Percentiles rank a stretch among this genome's conserved stretches.
These are phyloP conservation scores for Hyperopisus bebe DNA, from an alignment of 2,113 vertebrate genomes.

Conservation along the genomic window DNA sequence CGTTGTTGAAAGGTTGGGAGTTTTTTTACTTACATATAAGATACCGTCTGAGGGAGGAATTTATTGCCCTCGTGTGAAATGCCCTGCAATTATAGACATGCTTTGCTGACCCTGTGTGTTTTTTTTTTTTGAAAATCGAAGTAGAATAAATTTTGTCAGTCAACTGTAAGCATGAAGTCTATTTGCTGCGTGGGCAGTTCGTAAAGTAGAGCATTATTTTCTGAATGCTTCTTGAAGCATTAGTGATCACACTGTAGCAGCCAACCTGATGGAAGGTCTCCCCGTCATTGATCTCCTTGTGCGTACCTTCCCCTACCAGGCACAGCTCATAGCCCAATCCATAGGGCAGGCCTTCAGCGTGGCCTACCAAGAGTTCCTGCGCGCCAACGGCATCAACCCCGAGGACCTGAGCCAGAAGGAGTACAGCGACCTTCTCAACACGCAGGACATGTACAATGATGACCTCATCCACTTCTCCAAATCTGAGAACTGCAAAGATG, in stretches of 20 bases:
- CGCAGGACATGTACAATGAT: conserved; percentile 96
- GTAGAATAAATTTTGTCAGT: not conserved
- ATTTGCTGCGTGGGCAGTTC: not conserved
- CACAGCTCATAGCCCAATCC: conserved; percentile 91
- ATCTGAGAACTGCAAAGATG: conserved; percentile 97
- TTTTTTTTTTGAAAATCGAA: not conserved
- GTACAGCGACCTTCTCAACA: conserved; percentile 91
- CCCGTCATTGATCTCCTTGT: not conserved
- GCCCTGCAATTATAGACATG: not conserved
- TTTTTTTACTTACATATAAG: not conserved
- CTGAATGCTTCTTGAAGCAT: not conserved
- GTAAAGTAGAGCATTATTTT: not conserved
- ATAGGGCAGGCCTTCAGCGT: conserved; percentile 96
- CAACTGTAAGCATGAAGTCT: not conserved
- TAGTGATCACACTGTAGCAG: not conserved
- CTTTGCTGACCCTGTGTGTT: not conserved
- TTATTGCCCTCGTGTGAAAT: not conserved
- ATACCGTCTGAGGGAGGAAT: not conserved
- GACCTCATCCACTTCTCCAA: conserved; percentile 97
- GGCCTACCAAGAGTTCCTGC: conserved; percentile 92
- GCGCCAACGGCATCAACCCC: conserved; percentile 91
- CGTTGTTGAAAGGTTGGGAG: not conserved
- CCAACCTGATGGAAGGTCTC: not conserved
- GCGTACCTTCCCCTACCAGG: conserved; percentile 53
- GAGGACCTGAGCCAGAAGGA: conserved; percentile 96